Base-by-base conservation (phyloP, 2,888 invertebrate genomes). In the Chaetogeoica ovagalla region DNA sequence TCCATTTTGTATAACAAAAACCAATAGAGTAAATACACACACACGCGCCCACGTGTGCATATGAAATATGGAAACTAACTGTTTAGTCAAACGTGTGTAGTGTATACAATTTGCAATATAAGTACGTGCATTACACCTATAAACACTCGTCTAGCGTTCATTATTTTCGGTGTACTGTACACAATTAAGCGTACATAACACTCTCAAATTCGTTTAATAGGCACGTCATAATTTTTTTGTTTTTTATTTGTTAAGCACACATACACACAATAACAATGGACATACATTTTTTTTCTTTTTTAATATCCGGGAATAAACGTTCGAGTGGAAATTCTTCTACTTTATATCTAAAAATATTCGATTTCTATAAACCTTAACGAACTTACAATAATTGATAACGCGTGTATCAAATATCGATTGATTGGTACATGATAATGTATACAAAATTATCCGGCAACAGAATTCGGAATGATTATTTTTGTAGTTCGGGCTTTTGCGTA, bases 181-280 rank as follows among this genome's bases (percentile, higher is more conserved):
- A 72, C 21, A 68, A 72, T 72, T 62, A 48, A 48, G 62, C 15
- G 30, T 30, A 30, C 30, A 30, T 30, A 4, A n/a, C 4, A 30
- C 30, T 30, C 30, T 30, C 30, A 30, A 30, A 4, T 68, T 68
- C 17, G 66, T 66, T 66, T 66, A 48, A 66, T 43, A 71, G 43
- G 59, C 43, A 60, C 19, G 59, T 60, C 59, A 21, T 39, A 43
- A 43, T 39, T 71, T 30, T 30, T 30, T 30, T 30, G 30, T n/a
- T n/a, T n/a, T n/a, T n/a, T n/a, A n/a, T n/a, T n/a, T 71, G 72
- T 72, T 62, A 15, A 48, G 60, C 11, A 48, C n/a, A 48, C 60
- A 30, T 7, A 62, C 37, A 11, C 23, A 30, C 30, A 4, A 4
- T 43, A 30, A 72, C 72, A 30, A 72, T 48, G 1, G 72, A 30